Evolutionary conservation across 2,888 invertebrate genomes (phyloP), one percentile per base, ranked within the genome.

Genomic region (Tillus elongatus): DNA sequence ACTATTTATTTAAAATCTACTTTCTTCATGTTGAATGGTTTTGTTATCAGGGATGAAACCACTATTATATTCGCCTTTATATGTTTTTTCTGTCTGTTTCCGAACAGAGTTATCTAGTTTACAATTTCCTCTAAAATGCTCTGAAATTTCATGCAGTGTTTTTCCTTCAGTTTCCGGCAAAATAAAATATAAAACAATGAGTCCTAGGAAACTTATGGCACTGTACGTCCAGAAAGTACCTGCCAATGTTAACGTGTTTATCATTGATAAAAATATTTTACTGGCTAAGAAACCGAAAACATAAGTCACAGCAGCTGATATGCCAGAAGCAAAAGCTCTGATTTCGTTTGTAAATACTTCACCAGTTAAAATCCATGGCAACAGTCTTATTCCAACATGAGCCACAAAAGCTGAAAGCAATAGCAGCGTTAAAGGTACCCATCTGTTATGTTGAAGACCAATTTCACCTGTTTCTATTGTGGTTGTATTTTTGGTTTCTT

Each of bases 111-210:
- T 74, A 2, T 58, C 61, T 11, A 75, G 53, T 45, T 66, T 73
- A 30, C 65, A 68, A 15, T 71, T 57, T 0, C 81, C 79, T 1
- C 75, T 70, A 49, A 77, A 83, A 58, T 82, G 82, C 40, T 77
- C 73, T 50, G 79, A 75, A 33, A 85, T 82, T 48, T 83, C 82
- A 36, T 70, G 69, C 28, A 88, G 60, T 1, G 75, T 77, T 52
- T 83, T 77, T 0, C 86, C 85, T 60, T 88, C 88, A 0, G 89
- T 89, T 68, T 89, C 89, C 0, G 88, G 88, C 39, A 89, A 61
- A 16, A 75, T 65, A 41, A 77, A 77, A 56, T 77, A 84, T 16
- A 88, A 66, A 4, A 75, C 60, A 2, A 75, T 42, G n/a, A 75
- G 68, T 0, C 85, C 86, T 1, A 72, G 42, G 3, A 82, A 58